Base-by-base conservation (phyloP, 2,888 invertebrate genomes). In the Drosophila melanosoma region DNA sequence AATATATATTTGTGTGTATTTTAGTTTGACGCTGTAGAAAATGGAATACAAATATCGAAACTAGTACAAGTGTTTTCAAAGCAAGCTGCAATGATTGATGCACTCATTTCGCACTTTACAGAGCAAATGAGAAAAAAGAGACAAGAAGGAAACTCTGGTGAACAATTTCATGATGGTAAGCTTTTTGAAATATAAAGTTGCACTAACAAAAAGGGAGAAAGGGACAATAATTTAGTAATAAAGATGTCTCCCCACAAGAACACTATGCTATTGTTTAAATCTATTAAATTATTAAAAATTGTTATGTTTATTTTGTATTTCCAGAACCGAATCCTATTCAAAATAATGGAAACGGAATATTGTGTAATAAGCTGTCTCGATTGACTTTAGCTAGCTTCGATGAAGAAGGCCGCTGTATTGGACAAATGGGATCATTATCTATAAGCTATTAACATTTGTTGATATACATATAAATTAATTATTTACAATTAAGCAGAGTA, bases 311-410 rank as follows among this genome's bases (percentile, higher is more conserved):
- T 48, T n/a, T 29, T 53, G 23, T 52, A 57, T 35, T 90, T 91
- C 52, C 83, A 93, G 93, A 93, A 84, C 93, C 93, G 73, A 93
- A 93, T 89, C 93, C 93, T 57, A 93, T 93, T 71, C 93, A 93
- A 85, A 93, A 91, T 69, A 93, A 92, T 79, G 93, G 93, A 53
- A 92, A 91, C 64, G 93, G 93, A 17, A 95, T 96, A 12, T 93
- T 98, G 3, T 96, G 97, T 82, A 98, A 97, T 93, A 98, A 98
- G 93, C 94, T 98, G 74, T 96, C 97, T 74, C 95, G 97, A 82
- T 94, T 98, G 51, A 97, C 97, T 40, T 94, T 98, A 69, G 97
- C 98, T 48, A 98, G 98, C 2, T 98, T 98, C 92, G 98, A 98
- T 90, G 98, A 98, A 61, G 95, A 97, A 90, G 98, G 97, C 52